A percentile compares a stretch with the other conserved stretches of the same genome.
These are phyloP conservation scores for Argyra leucocephala DNA, from an alignment of 2,888 invertebrate species.

Conservation along the genomic window DNA sequence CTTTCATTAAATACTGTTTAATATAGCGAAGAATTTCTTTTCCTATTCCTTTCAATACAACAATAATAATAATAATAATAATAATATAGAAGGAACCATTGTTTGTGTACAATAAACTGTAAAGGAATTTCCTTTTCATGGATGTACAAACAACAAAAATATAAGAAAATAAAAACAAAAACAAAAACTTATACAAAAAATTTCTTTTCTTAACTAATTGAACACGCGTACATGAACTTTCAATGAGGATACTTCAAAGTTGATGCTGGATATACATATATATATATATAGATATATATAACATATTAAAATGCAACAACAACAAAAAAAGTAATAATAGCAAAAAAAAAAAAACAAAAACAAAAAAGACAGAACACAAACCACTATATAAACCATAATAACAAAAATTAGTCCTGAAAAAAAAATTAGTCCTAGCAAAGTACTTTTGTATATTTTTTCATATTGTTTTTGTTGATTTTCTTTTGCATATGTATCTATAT, in stretches of 20 bases:
- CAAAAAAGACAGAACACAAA: background rate
- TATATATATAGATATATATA: background rate
- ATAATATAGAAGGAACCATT: too few relatives aligned
- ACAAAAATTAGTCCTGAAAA: background rate
- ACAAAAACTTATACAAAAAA: background rate
- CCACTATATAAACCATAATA: background rate
- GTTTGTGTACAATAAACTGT: background rate
- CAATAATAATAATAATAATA: too few relatives aligned
- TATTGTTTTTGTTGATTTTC: background rate
- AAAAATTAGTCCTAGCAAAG: background rate
- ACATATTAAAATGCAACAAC: background rate
- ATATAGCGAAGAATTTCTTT: too few relatives aligned
- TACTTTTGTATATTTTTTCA: too few relatives aligned
- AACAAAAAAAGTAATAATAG: background rate
- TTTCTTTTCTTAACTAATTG: constrained; percentile 2
- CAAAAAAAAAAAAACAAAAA: background rate
- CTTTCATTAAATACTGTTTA: too few relatives aligned
- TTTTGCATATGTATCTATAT: background rate
- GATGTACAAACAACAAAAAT: too few relatives aligned
- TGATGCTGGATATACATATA: background rate
- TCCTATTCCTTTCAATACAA: too few relatives aligned
- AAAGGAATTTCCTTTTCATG: background rate
- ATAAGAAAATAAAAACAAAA: too few relatives aligned
- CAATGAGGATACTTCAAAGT: background rate
- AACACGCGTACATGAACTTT: constrained; percentile 6